These are phyloP conservation scores for Thumatha senex DNA, from an alignment of 2,888 invertebrate genomes.

Conservation along the genomic window DNA sequence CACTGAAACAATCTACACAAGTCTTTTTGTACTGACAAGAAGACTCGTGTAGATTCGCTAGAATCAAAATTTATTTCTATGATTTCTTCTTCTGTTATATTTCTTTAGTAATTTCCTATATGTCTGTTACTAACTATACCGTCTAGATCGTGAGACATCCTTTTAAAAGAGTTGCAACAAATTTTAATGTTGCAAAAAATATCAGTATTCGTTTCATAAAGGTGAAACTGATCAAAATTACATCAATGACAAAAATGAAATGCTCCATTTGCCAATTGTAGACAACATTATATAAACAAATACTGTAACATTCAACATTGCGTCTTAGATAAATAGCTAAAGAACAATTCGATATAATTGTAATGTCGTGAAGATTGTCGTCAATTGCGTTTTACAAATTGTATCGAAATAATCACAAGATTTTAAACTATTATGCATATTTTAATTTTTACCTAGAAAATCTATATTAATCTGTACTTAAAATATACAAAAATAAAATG, in stretches of 20 bases:
- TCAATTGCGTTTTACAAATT: neutral
- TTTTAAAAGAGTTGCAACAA: neutral
- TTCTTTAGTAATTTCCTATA: too few relatives aligned
- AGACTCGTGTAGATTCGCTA: too few relatives aligned
- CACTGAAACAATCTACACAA: too few relatives aligned
- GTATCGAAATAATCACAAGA: neutral
- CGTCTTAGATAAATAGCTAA: conserved; percentile 35
- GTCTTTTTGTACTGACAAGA: too few relatives aligned
- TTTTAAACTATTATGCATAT: neutral
- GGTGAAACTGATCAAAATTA: conserved; percentile 10
- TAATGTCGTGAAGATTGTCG: neutral
- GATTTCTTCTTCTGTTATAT: too few relatives aligned
- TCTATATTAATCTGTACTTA: too few relatives aligned
- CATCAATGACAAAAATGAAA: conserved; percentile 24
- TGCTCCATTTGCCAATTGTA: conserved; percentile 35
- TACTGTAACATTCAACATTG: conserved; percentile 39
- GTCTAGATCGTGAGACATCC: neutral
- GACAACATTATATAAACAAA: conserved; percentile 43
- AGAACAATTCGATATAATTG: conserved; percentile 41
- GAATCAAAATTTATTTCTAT: too few relatives aligned
- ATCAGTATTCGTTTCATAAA: neutral
- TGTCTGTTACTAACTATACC: too few relatives aligned
- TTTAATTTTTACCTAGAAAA: too few relatives aligned
- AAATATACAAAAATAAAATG: too few relatives aligned
- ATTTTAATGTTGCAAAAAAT: too few relatives aligned